These are phyloP conservation scores for Chloroceryle aenea DNA, from an alignment of 2,113 vertebrate genomes.

Conservation along the genomic window DNA sequence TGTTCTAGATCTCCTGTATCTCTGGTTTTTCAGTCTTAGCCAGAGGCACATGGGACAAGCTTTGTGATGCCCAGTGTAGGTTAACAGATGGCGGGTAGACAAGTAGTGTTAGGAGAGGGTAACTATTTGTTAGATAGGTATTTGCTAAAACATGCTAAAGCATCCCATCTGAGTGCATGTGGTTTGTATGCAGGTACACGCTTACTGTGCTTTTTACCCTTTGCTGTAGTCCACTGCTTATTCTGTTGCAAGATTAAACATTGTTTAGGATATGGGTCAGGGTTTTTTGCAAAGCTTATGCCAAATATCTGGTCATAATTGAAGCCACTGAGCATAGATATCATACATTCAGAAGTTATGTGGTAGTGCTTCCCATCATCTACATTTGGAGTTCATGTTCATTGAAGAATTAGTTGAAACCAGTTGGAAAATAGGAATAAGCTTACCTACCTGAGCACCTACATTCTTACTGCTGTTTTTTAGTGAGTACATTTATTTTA, in stretches of 20 bases:
- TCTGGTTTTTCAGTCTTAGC: not conserved
- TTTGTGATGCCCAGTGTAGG: not conserved
- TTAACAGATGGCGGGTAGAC: not conserved
- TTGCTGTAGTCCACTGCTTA: not conserved
- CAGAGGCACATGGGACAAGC: not conserved
- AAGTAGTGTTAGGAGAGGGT: not conserved
- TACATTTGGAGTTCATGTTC: not conserved
- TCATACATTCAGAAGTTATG: not conserved
- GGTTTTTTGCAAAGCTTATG: not conserved
- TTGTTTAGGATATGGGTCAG: not conserved
- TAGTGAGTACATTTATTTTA: not conserved
- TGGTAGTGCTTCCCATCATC: not conserved
- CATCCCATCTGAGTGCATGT: not conserved
- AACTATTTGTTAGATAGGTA: not conserved
- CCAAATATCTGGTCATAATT: not conserved
- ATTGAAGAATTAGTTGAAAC: not conserved
- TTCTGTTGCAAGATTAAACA: not conserved
- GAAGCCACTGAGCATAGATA: not conserved
- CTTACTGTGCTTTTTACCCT: not conserved
- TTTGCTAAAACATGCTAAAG: not conserved
- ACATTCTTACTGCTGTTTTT: not conserved
- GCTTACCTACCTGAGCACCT: not conserved
- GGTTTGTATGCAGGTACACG: not conserved
- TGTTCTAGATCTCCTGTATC: accelerated
- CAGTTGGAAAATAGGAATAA: not conserved